phyloP scores from a whole-genome alignment of 2,113 vertebrate genomes.

The Saccopteryx leptura region DNA sequence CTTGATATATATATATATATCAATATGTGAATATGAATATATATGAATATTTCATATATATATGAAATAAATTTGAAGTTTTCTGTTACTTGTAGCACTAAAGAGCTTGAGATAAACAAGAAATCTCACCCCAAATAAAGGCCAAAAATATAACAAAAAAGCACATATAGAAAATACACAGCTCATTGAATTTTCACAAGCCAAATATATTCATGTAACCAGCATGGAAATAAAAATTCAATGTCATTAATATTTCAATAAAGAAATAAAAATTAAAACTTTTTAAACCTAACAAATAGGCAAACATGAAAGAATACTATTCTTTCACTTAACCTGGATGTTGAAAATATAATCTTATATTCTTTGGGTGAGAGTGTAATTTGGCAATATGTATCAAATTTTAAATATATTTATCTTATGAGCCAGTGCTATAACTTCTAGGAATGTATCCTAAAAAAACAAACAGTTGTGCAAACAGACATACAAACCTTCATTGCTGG shows the following conservation, averaged over 20 bases:
- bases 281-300: neutral
- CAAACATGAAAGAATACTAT: constrained; percentile 3
- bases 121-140: neutral
- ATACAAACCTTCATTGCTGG: neutral
- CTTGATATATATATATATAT: neutral
- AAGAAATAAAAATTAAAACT: constrained; percentile 10
- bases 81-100: neutral
- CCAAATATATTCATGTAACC: neutral
- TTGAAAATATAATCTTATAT: neutral
- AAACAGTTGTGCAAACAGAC: neutral
- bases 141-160: neutral
- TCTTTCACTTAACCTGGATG: constrained; percentile 1
- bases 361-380: neutral
- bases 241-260: constrained; percentile 17
- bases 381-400: neutral
- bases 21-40: too few relatives aligned
- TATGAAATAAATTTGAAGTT: neutral
- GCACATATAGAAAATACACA: neutral
- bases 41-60: too few relatives aligned
- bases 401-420: neutral
- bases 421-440: constrained; percentile 2
- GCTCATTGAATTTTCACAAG: constrained; percentile 36
- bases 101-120: neutral
- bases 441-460: neutral
- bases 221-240: constrained; percentile 45